phyloP scores from a whole-genome alignment of 2,888 invertebrate species.

The Beris chalybata region DNA sequence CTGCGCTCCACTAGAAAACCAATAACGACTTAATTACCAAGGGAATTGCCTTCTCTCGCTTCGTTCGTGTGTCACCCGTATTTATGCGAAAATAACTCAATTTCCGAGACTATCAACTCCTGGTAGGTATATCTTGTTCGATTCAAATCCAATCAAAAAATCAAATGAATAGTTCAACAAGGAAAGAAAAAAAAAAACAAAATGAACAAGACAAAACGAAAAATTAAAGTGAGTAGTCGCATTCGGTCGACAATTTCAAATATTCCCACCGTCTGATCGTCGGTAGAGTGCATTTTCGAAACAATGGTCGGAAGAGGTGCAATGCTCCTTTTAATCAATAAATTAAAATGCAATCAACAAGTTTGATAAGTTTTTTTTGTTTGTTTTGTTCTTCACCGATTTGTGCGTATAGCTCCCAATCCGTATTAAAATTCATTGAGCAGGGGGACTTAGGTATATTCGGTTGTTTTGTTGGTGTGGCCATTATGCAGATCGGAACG shows the following conservation, averaged over 20 bases:
- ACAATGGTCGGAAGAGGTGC: conserved; percentile 23
- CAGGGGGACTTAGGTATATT: conserved; percentile 3
- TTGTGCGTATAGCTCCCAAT: not conserved
- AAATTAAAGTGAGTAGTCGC: not conserved
- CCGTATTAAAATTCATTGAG: conserved; percentile 14
- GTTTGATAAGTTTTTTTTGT: conserved; percentile 4
- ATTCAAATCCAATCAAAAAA: conserved; percentile 18
- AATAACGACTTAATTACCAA: too few relatives aligned
- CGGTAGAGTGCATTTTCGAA: not conserved
- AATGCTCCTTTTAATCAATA: conserved; percentile 18
- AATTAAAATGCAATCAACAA: conserved; percentile 18
- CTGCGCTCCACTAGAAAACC: too few relatives aligned
- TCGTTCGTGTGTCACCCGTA: too few relatives aligned
- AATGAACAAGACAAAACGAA: too few relatives aligned
- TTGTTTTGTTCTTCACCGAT: conserved; percentile 6
- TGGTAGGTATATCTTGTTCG: too few relatives aligned
- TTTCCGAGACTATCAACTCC: too few relatives aligned
- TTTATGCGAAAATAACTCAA: too few relatives aligned
- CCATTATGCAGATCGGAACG: too few relatives aligned
- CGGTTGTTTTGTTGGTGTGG: too few relatives aligned
- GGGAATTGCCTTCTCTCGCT: too few relatives aligned
- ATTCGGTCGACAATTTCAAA: not conserved
- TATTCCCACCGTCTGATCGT: not conserved
- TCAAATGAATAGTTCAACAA: conserved; percentile 19
- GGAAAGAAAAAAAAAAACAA: too few relatives aligned